These are phyloP conservation scores for Bombus impatiens DNA, from an alignment of 1,140 invertebrate species.

Conservation along the genomic window DNA sequence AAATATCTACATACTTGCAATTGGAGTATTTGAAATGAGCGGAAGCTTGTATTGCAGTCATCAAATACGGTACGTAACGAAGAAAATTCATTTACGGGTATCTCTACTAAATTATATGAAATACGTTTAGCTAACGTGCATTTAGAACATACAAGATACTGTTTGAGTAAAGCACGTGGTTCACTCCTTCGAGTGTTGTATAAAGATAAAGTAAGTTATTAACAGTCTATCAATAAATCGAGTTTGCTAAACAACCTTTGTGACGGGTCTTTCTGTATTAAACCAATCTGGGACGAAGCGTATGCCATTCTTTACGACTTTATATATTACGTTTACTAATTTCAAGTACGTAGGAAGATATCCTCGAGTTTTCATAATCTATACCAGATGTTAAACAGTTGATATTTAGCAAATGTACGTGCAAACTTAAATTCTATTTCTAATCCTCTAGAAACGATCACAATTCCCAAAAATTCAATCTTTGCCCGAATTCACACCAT, in stretches of 20 bases:
- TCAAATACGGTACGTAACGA: no score
- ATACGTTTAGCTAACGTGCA: background rate
- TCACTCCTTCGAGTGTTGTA: background rate
- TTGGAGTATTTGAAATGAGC: no score
- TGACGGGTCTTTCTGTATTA: background rate
- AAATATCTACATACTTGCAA: no score
- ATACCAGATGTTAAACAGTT: no score
- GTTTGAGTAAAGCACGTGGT: background rate
- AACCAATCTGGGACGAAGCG: background rate
- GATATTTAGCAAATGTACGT: no score
- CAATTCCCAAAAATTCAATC: background rate
- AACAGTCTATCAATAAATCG: background rate
- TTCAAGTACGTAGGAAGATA: no score
- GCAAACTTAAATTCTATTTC: no score
- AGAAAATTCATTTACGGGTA: no score
- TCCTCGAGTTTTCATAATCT: no score
- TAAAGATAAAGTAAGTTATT: background rate
- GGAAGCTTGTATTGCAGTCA: no score
- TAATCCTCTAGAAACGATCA: background rate
- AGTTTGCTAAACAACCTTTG: constrained; percentile 18
- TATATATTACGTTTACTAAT: no score
- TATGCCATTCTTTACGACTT: background rate
- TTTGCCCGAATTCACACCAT: background rate
- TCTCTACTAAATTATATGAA: background rate
- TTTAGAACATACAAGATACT: no score